Base-by-base conservation (phyloP, 2,113 vertebrate genomes). In the Phycodurus eques region DNA sequence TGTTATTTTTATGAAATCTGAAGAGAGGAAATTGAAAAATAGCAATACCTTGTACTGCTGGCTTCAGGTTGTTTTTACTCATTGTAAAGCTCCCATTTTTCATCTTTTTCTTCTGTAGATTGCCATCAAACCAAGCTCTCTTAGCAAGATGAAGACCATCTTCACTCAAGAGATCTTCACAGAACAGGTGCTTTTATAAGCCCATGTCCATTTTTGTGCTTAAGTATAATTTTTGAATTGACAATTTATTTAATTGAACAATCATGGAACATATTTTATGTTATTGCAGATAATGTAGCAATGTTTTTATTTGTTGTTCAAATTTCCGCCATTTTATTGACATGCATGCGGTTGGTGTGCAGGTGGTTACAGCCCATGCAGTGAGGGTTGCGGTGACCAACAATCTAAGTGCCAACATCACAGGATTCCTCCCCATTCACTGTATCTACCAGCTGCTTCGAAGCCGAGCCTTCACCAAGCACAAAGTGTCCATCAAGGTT, bases 101-200 rank as follows among this genome's bases (percentile, higher is more conserved):
- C n/a, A 57, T 82, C 46, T 42, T 65, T 31, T 43, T 56, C 63
- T 70, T 51, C 84, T 89, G 71, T 88, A 99, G 97, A 99, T 99
- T 89, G 95, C 96, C 71, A 99, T 99, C 88, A 99, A 99, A 78
- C 95, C 96, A 71, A 98, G 96, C 86, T 99, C 97, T 11, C 92
- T 99, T 62, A 97, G 96, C 91, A 98, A 98, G 74, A 98, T 99
- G 97, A 99, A 99, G 91, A 99, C 96, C 8, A 96, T 99, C 87
- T 99, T 99, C 88, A 99, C 97, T 12, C 97, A 99, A 73, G 98
- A 99, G 87, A 98, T 99, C 90, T 99, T 99, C 90, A 98, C 97
- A n/a, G 98, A 99, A 61, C 97, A 99, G 96, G 98, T 99, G 91
- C 39, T 57, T 75, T 22, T 47, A 11, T 4, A 56, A 14, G 9